These are phyloP conservation scores for Dicerorhinus sumatrensis DNA, from an alignment of 2,113 vertebrate species.

Conservation along the genomic window DNA sequence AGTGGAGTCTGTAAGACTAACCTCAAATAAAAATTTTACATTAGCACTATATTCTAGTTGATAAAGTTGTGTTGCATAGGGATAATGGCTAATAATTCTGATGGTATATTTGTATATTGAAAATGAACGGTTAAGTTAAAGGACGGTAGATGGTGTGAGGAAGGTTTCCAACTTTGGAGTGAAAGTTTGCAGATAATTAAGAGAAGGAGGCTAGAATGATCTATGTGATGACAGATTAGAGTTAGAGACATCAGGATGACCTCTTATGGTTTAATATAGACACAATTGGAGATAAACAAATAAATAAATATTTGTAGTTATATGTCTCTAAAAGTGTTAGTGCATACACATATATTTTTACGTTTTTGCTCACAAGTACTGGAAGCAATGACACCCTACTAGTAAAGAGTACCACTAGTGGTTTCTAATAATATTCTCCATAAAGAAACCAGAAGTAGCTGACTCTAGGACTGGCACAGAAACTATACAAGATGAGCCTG, in stretches of 20 bases:
- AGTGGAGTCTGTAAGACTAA: not conserved
- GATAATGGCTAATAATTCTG: not conserved
- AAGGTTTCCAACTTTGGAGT: not conserved
- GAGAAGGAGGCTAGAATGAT: not conserved
- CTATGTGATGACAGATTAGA: not conserved
- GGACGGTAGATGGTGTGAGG: too few relatives aligned
- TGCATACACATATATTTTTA: not conserved
- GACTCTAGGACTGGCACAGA: not conserved
- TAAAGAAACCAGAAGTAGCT: not conserved
- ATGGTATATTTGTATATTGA: not conserved
- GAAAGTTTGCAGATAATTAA: not conserved
- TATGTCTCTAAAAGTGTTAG: not conserved
- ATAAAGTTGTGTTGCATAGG: not conserved
- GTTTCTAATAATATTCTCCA: not conserved
- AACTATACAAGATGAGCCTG: not conserved
- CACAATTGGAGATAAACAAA: not conserved
- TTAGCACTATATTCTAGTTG: not conserved
- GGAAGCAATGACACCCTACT: not conserved
- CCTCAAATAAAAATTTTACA: not conserved
- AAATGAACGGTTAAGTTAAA: not conserved
- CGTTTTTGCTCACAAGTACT: not conserved
- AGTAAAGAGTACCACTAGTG: rapidly evolving
- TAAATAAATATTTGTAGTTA: not conserved
- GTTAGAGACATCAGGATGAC: not conserved
- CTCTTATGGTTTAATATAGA: not conserved